Conservation (phyloP, 2,888 invertebrate species). For the Meganola albula region DNA sequence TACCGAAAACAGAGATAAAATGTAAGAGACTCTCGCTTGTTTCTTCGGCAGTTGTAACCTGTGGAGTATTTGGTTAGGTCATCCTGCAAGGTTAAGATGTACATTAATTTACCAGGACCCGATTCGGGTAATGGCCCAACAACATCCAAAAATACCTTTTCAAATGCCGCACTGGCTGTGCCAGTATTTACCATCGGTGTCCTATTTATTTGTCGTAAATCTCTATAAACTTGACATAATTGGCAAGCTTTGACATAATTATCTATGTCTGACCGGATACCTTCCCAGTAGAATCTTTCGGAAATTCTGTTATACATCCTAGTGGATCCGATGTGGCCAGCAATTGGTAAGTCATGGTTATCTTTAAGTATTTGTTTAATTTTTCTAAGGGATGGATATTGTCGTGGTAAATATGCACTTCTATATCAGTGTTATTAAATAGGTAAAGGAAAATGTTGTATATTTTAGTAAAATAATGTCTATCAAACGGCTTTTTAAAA, state of each 20-base stretch:
- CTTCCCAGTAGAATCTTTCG: constrained; percentile 8
- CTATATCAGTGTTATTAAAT: constrained; percentile 2
- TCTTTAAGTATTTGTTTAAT: constrained; percentile 4
- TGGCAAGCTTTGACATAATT: constrained; percentile 8
- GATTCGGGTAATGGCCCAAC: constrained; percentile 7
- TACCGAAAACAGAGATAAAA: too few relatives aligned
- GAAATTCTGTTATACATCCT: constrained; percentile 7
- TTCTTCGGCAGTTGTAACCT: too few relatives aligned
- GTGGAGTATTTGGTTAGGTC: constrained; percentile 7
- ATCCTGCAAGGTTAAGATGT: constrained; percentile 6
- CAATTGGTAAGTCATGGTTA: constrained; percentile 6
- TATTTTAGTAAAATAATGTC: constrained; percentile 1
- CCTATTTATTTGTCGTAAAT: constrained; percentile 5
- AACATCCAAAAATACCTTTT: constrained; percentile 4
- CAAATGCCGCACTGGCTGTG: constrained; percentile 4
- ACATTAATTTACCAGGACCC: not conserved
- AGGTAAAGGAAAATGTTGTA: constrained; percentile 6
- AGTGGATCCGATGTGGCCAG: constrained; percentile 6
- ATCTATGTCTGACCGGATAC: constrained; percentile 8
- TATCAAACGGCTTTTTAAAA: not conserved
- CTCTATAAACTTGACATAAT: constrained; percentile 10
- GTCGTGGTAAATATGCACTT: constrained; percentile 2
- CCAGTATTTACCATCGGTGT: constrained; percentile 6
- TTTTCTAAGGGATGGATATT: constrained; percentile 2
- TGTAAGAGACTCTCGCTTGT: too few relatives aligned